A percentile compares a stretch with the other conserved stretches of the same genome.
Evolutionary conservation across 2,888 invertebrate genomes (phyloP).

Genomic region (Dasysyrphus albostriatus): DNA sequence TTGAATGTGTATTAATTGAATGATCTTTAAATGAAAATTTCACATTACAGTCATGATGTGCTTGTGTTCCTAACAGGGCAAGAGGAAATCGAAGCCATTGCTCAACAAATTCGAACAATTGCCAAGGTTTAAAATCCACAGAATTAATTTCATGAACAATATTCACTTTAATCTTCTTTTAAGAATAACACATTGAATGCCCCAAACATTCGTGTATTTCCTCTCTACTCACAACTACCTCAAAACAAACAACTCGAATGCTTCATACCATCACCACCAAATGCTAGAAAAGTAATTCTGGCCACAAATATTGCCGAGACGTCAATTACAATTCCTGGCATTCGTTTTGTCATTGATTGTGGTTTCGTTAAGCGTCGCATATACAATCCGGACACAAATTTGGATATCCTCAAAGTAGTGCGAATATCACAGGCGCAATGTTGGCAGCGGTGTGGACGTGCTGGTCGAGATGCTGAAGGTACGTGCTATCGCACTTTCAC

Average conservation of each 20-base stretch:
- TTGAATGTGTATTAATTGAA: not conserved
- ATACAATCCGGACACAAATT: conserved; percentile 91
- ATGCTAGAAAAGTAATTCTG: conserved; percentile 94
- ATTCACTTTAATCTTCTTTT: conserved; percentile 77
- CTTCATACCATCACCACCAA: conserved; percentile 89
- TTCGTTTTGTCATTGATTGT: conserved; percentile 95
- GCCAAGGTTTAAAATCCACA: no score
- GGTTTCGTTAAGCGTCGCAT: conserved; percentile 96
- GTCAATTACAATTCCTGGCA: conserved; percentile 96
- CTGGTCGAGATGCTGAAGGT: conserved; percentile 94
- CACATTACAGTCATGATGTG: conserved; percentile 89
- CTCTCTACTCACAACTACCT: conserved; percentile 96
- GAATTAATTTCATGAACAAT: conserved; percentile 17
- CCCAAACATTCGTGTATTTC: conserved; percentile 90
- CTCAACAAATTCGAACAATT: conserved; percentile 89
- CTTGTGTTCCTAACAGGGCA: conserved; percentile 97
- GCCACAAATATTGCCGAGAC: conserved; percentile 99
- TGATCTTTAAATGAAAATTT: not conserved
- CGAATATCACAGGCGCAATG: conserved; percentile 95
- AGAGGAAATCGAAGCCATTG: conserved; percentile 97
- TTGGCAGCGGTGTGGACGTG: conserved; percentile 96
- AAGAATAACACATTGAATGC: conserved; percentile 86
- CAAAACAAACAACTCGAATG: conserved; percentile 94
- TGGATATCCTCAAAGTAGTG: conserved; percentile 92
- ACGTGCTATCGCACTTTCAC: conserved; percentile 95